A percentile compares a stretch with the other conserved stretches of the same genome.
phyloP scores from a whole-genome alignment of 2,113 vertebrate species.

The Corythoichthys intestinalis region DNA sequence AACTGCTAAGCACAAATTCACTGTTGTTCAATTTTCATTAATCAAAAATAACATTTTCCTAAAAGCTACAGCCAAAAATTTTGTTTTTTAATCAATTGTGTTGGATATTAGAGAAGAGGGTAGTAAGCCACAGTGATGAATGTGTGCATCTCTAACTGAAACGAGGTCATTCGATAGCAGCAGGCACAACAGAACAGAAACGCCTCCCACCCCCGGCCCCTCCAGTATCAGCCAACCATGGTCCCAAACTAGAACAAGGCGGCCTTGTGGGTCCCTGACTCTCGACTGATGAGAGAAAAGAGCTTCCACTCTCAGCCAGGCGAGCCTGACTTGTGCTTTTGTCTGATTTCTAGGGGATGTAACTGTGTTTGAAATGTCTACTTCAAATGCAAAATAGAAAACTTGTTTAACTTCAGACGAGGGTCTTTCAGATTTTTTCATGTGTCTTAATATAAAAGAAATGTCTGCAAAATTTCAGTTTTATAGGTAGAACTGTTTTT shows the following conservation, averaged over 20 bases:
- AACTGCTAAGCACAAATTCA: no score
- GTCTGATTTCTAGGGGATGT: slow-evolving; percentile 28
- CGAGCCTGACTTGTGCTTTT: slow-evolving; percentile 64
- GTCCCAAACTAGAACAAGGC: slow-evolving; percentile 50
- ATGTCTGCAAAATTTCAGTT: not conserved
- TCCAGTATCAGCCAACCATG: slow-evolving; percentile 43
- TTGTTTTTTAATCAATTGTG: not conserved
- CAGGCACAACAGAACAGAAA: slow-evolving; percentile 37
- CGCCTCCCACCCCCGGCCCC: slow-evolving; percentile 1
- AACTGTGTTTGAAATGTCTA: not conserved
- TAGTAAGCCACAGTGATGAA: slow-evolving; percentile 11
- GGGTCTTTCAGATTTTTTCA: not conserved
- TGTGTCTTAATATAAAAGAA: not conserved
- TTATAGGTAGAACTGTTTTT: not conserved
- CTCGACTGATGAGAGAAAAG: slow-evolving; percentile 41
- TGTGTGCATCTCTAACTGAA: slow-evolving; percentile 21
- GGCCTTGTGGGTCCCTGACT: slow-evolving; percentile 36
- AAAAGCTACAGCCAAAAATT: not conserved
- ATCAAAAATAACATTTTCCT: not conserved
- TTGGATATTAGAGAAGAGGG: not conserved
- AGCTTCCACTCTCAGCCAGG: slow-evolving; percentile 31
- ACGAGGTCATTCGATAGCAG: slow-evolving; percentile 46
- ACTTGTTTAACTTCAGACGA: not conserved
- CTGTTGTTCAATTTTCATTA: not conserved
- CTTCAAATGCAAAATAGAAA: not conserved